Evolutionary conservation across 2,888 invertebrate genomes (phyloP).

Genomic region (Pterostichus madidus): DNA sequence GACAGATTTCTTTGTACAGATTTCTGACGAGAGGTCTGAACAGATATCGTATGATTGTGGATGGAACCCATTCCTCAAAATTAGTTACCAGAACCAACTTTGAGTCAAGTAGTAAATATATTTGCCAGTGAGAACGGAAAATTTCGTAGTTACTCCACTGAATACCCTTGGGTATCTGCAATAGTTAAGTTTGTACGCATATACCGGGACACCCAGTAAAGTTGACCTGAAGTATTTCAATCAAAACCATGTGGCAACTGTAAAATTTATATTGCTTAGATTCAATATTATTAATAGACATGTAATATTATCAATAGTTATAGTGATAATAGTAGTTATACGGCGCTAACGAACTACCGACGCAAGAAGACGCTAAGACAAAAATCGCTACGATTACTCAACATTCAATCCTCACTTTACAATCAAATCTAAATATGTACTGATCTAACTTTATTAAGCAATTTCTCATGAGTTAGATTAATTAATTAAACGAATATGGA

Average conservation of each 20-base stretch:
- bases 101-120: slow-evolving; percentile 18
- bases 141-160: slow-evolving; percentile 50
- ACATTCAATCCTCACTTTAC: background rate
- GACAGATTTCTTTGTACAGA: too few species aligned
- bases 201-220: slow-evolving; percentile 62
- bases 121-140: slow-evolving; percentile 22
- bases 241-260: slow-evolving; percentile 65
- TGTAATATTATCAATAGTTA: slow-evolving; percentile 64
- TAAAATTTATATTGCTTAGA: slow-evolving; percentile 65
- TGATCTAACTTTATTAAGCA: background rate
- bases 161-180: slow-evolving; percentile 63
- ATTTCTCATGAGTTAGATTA: background rate
- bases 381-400: background rate
- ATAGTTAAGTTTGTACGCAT: slow-evolving; percentile 65
- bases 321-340: slow-evolving; percentile 64
- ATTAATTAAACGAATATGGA: background rate
- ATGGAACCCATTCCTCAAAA: slow-evolving; percentile 4
- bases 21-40: too few species aligned
- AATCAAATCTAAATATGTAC: background rate
- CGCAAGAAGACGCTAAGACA: background rate
- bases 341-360: slow-evolving; percentile 5
- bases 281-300: slow-evolving; percentile 66
- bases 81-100: slow-evolving; percentile 51
- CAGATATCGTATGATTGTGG: too few species aligned
- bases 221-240: slow-evolving; percentile 58